These are phyloP conservation scores for Spodoptera frugiperda DNA, from an alignment of 1,140 invertebrate species.

Conservation along the genomic window DNA sequence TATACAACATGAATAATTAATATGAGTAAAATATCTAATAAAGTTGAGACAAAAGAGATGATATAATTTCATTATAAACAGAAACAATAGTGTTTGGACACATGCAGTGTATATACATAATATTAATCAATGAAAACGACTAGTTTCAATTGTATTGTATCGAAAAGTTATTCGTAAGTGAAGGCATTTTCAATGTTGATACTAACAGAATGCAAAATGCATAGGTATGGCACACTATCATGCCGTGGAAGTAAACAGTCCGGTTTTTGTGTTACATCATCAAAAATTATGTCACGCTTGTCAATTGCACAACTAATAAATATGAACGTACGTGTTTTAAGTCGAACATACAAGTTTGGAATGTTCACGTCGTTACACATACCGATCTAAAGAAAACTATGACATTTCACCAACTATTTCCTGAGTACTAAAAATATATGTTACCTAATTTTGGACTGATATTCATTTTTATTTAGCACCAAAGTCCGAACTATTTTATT, in stretches of 20 bases:
- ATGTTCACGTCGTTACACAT: conserved; percentile 7
- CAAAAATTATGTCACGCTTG: conserved; percentile 19
- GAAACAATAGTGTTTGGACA: conserved; percentile 10
- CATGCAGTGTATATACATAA: conserved; percentile 31
- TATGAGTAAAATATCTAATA: conserved; percentile 26
- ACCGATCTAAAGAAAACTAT: background rate
- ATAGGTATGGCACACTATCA: conserved; percentile 26
- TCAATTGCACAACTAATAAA: background rate
- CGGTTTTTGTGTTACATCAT: conserved; percentile 1
- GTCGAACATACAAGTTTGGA: background rate
- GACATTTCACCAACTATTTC: conserved; percentile 32
- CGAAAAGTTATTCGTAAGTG: conserved; percentile 24
- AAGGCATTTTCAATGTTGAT: conserved; percentile 19
- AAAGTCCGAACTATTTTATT: conserved; percentile 76
- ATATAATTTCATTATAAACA: conserved; percentile 28
- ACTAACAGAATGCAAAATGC: conserved; percentile 14
- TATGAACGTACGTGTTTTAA: background rate
- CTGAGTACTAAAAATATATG: conserved; percentile 36
- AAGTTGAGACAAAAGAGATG: conserved; percentile 26
- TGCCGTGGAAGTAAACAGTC: conserved; percentile 9
- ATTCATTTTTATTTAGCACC: conserved; percentile 73
- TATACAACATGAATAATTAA: conserved; percentile 46
- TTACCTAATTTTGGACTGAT: conserved; percentile 61
- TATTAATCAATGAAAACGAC: conserved; percentile 35
- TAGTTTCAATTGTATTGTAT: conserved; percentile 31